These are phyloP conservation scores for Acrossocheilus fasciatus DNA, from an alignment of 2,797 vertebrate genomes.

Conservation along the genomic window DNA sequence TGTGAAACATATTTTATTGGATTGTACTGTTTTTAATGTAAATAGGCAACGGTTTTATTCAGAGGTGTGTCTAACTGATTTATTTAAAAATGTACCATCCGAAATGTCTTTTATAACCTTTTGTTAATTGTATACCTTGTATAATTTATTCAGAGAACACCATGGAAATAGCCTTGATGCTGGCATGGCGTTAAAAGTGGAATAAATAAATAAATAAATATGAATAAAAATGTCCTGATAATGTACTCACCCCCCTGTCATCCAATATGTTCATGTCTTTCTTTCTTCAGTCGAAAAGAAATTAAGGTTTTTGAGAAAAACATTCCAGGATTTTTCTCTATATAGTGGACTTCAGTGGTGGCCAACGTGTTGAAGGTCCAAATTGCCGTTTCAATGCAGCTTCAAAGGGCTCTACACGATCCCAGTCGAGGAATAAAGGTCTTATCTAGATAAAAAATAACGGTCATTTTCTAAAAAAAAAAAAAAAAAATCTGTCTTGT, in stretches of 20 bases:
- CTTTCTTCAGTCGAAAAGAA: not conserved
- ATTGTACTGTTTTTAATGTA: too few relatives aligned
- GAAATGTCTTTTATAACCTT: too few relatives aligned
- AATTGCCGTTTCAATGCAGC: not conserved
- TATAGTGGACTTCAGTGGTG: not conserved
- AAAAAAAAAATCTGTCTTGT: not conserved
- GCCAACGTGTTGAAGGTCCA: not conserved
- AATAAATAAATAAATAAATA: too few relatives aligned
- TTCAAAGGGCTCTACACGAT: not conserved
- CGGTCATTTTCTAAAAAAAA: not conserved
- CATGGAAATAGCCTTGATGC: too few relatives aligned
- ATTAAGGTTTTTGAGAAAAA: not conserved
- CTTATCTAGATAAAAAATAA: not conserved
- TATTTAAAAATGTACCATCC: too few relatives aligned
- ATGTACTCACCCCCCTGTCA: not conserved
- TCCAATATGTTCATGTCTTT: not conserved
- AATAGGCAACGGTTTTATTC: too few relatives aligned
- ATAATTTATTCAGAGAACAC: too few relatives aligned
- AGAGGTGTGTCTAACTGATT: too few relatives aligned
- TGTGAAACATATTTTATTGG: too few relatives aligned
- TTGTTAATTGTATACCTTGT: too few relatives aligned
- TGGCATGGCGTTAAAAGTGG: too few relatives aligned
- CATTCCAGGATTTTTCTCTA: not conserved
- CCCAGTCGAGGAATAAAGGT: not conserved
- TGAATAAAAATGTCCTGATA: not conserved